Evolutionary conservation across 2,113 vertebrate species (phyloP).

Genomic region (Caloenas nicobarica): DNA sequence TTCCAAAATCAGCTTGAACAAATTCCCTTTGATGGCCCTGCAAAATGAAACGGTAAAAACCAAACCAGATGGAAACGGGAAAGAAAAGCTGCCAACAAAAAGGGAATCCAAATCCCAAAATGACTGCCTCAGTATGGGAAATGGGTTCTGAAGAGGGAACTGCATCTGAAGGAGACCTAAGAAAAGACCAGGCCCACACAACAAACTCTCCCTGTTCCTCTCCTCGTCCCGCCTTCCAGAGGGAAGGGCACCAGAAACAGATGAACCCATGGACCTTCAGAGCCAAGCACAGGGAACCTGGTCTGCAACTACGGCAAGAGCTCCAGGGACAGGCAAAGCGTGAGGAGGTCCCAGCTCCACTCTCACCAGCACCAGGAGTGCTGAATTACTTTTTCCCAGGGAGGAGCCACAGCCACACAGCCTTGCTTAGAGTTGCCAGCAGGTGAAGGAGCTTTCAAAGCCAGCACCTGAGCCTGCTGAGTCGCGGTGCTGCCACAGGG

Average conservation of each 20-base stretch:
- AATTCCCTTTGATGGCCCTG: conserved; percentile 53
- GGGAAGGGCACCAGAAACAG: not conserved
- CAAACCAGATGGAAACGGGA: conserved; percentile 46
- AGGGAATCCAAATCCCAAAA: conserved; percentile 47
- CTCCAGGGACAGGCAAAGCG: not conserved
- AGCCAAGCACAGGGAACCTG: not conserved
- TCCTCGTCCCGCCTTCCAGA: not conserved
- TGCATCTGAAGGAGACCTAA: conserved; percentile 45
- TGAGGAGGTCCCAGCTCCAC: not conserved
- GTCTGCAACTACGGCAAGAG: not conserved
- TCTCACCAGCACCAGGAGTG: rapidly evolving
- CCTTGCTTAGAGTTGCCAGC: not conserved
- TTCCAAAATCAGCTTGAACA: conserved; percentile 34
- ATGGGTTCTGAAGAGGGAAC: conserved; percentile 25
- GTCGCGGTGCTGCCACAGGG: not conserved
- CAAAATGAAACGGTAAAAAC: conserved; percentile 52
- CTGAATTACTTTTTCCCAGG: not conserved
- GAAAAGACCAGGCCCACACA: conserved; percentile 33
- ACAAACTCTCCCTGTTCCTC: not conserved
- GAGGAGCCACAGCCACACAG: not conserved
- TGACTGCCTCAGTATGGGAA: conserved; percentile 16
- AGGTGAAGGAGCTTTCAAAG: not conserved
- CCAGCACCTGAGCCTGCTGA: not conserved
- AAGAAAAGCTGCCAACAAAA: conserved; percentile 43
- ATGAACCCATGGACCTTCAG: not conserved